Conservation (phyloP, 2,888 invertebrate species). For the Sarcophaga carnaria region DNA sequence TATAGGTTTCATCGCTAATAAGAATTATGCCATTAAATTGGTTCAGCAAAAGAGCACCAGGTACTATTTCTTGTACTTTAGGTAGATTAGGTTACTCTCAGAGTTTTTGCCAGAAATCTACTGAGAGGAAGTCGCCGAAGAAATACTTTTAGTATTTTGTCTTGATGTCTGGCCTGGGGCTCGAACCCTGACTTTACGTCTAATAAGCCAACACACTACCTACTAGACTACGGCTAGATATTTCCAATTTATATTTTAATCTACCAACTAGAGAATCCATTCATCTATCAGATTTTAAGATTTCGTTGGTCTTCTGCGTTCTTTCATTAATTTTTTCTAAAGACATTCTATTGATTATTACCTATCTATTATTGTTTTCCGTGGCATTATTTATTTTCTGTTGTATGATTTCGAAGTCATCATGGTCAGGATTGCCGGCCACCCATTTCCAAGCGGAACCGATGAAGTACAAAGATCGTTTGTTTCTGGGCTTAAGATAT, state of each 20-base stretch:
- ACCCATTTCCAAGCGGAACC: slow-evolving; percentile 44
- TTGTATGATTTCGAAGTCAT: slow-evolving; percentile 18
- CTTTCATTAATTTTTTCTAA: neutral
- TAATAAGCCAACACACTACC: too few species aligned
- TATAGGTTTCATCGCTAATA: neutral
- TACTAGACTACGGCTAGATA: neutral
- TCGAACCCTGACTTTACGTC: neutral
- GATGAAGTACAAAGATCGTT: slow-evolving; percentile 47
- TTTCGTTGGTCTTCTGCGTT: slow-evolving; percentile 1
- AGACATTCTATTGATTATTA: neutral
- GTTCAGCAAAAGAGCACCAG: neutral
- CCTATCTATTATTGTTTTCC: too few species aligned
- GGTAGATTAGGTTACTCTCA: neutral
- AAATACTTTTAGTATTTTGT: too few species aligned
- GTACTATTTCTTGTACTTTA: slow-evolving; percentile 1
- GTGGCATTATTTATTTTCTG: slow-evolving; percentile 21
- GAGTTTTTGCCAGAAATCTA: too few species aligned
- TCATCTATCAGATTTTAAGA: neutral
- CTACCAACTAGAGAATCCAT: neutral
- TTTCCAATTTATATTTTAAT: slow-evolving; percentile 9
- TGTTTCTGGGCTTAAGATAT: neutral
- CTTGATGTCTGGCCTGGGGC: too few species aligned
- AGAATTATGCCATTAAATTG: neutral
- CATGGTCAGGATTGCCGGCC: slow-evolving; percentile 23
- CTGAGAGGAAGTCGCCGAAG: too few species aligned